Evolutionary conservation across 1,140 invertebrate genomes (phyloP).

Genomic region (Cotesia chilonis): DNA sequence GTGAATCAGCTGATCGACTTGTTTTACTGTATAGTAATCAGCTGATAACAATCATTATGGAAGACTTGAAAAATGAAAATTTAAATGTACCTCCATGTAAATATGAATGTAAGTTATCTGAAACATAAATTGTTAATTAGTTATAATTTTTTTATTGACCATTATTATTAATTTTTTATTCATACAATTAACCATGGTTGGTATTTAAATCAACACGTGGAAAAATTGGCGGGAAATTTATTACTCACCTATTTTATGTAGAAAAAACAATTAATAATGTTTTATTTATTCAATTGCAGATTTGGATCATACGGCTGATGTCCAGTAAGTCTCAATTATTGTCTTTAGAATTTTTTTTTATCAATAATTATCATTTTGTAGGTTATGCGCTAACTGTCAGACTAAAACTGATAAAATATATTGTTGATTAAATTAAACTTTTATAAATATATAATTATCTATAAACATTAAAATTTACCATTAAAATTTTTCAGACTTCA

Average conservation of each 20-base stretch:
- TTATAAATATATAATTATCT: no score
- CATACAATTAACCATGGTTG: not conserved
- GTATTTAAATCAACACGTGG: not conserved
- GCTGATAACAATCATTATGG: slow-evolving; percentile 58
- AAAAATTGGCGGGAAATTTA: slow-evolving; percentile 13
- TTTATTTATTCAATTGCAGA: slow-evolving; percentile 73
- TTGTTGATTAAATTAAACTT: no score
- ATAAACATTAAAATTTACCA: not conserved
- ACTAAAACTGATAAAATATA: no score
- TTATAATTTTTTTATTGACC: not conserved
- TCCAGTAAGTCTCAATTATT: slow-evolving; percentile 81
- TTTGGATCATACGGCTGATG: slow-evolving; percentile 96
- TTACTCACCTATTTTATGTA: not conserved
- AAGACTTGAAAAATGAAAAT: slow-evolving; percentile 67
- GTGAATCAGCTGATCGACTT: slow-evolving; percentile 57
- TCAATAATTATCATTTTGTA: not conserved
- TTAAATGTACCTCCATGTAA: slow-evolving; percentile 68
- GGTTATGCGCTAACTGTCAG: slow-evolving; percentile 50
- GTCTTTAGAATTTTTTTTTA: not conserved
- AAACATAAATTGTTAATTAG: slow-evolving; percentile 15
- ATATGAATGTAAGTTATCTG: slow-evolving; percentile 75
- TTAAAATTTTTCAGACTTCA: slow-evolving; percentile 73
- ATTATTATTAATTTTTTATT: slow-evolving; percentile 9
- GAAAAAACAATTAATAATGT: not conserved
- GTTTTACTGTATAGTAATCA: slow-evolving; percentile 52